These are phyloP conservation scores for Nycticebus coucang DNA, from an alignment of 2,113 vertebrate genomes.

Conservation along the genomic window DNA sequence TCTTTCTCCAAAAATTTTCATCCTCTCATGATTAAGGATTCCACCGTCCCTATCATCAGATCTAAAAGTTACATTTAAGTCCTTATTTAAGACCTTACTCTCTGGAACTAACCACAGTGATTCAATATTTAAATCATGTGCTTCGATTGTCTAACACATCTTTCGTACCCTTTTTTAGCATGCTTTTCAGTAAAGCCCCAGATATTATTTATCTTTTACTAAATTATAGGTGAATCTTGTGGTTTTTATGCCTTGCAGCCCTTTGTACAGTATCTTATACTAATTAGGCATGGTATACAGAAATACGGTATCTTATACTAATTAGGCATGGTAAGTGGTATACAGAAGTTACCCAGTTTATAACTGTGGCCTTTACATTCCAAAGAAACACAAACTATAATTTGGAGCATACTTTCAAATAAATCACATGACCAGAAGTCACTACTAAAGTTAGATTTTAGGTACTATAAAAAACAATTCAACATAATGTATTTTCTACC, in stretches of 20 bases:
- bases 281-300: not conserved
- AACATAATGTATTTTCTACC: not conserved
- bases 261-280: rapidly evolving
- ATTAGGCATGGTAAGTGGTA: rapidly evolving
- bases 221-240: not conserved
- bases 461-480: not conserved
- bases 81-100: not conserved
- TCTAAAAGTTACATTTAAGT: not conserved
- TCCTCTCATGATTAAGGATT: not conserved
- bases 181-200: not conserved
- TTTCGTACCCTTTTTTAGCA: not conserved
- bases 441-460: not conserved
- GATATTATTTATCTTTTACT: not conserved
- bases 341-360: not conserved
- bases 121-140: not conserved
- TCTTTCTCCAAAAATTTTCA: not conserved
- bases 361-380: not conserved
- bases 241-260: not conserved
- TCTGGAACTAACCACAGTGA: not conserved
- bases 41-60: not conserved
- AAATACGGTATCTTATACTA: not conserved
- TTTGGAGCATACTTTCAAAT: not conserved
- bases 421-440: not conserved
- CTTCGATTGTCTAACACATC: not conserved
- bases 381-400: not conserved